phyloP scores from a whole-genome alignment of 2,797 vertebrate genomes.

The Premnoplex brunnescens region DNA sequence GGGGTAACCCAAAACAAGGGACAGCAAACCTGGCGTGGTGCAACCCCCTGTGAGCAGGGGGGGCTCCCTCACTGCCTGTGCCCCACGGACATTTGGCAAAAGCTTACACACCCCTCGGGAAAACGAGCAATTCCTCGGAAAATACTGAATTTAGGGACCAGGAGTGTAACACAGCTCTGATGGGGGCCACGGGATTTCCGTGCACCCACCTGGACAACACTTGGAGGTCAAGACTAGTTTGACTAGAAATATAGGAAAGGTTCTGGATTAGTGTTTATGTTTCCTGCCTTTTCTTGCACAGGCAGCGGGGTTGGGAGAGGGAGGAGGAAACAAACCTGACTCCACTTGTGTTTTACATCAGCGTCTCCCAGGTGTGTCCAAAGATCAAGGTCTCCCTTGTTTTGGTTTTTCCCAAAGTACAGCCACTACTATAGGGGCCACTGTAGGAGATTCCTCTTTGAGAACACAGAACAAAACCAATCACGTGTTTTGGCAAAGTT shows the following conservation, averaged over 20 bases:
- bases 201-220: background rate
- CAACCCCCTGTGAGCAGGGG: background rate
- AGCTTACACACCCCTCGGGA: conserved; percentile 25
- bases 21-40: background rate
- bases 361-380: background rate
- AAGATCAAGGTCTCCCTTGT: conserved; percentile 35
- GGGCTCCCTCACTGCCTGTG: background rate
- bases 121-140: conserved; percentile 23
- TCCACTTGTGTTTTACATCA: background rate
- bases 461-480: conserved; percentile 50
- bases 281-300: background rate
- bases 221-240: background rate
- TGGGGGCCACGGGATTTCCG: background rate
- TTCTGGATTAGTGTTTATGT: conserved; percentile 35
- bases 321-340: background rate
- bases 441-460: conserved; percentile 45
- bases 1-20: conserved; percentile 54
- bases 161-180: background rate
- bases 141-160: background rate
- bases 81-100: conserved; percentile 59
- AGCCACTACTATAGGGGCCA: conserved; percentile 58
- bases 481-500: conserved; percentile 52
- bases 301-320: fast-evolving
- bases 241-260: background rate
- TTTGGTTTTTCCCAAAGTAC: conserved; percentile 52